These are phyloP conservation scores for Anticlea derivata DNA, from an alignment of 2,888 invertebrate species.

Conservation along the genomic window DNA sequence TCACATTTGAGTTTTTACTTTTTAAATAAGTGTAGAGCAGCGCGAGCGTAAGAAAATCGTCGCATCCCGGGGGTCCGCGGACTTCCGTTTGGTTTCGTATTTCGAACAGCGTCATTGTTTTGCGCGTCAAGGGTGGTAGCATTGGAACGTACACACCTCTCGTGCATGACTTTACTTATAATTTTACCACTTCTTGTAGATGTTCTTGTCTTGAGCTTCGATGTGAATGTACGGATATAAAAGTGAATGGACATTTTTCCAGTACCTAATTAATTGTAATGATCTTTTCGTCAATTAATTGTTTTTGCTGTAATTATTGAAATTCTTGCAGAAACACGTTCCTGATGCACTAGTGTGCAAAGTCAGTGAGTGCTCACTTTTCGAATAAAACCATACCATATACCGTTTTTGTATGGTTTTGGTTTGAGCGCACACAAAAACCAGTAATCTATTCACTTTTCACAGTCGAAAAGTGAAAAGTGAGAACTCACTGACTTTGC, in stretches of 20 bases:
- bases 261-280: constrained; percentile 15
- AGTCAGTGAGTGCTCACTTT: too few species aligned
- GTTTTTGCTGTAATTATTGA: constrained; percentile 11
- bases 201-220: constrained; percentile 8
- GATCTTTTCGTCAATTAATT: constrained; percentile 6
- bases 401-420: too few species aligned
- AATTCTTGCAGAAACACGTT: not conserved
- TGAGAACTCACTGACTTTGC: too few species aligned
- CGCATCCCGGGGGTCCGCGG: constrained; percentile 74
- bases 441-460: too few species aligned
- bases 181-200: constrained; percentile 18
- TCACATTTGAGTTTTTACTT: constrained; percentile 38
- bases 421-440: too few species aligned
- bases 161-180: constrained; percentile 24
- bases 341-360: too few species aligned
- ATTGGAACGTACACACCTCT: constrained; percentile 27
- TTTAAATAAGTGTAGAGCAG: constrained; percentile 48
- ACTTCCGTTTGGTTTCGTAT: constrained; percentile 79
- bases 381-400: too few species aligned
- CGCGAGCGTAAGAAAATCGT: constrained; percentile 77
- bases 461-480: too few species aligned
- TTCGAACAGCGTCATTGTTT: constrained; percentile 68
- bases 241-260: constrained; percentile 19
- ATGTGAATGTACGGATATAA: not conserved
- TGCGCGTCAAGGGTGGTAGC: constrained; percentile 63